A percentile compares a stretch with the other conserved stretches of the same genome.
Conservation (phyloP, 2,888 invertebrate genomes). For the Oligia strigilis region DNA sequence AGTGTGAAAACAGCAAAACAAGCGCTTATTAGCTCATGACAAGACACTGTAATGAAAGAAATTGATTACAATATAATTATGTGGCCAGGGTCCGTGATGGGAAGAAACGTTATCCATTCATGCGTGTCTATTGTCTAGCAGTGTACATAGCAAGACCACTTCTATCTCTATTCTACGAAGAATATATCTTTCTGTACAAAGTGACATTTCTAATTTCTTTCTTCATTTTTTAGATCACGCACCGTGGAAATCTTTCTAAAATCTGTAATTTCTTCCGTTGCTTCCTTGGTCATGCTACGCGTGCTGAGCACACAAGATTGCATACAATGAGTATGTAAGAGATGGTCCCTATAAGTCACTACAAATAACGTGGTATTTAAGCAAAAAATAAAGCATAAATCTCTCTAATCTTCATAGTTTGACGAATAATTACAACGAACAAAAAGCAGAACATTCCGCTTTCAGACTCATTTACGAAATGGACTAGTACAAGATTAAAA, state of each 20-base stretch:
- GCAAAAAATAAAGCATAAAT: not conserved
- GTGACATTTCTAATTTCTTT: not conserved
- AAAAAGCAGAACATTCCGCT: not conserved
- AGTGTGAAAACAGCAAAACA: conserved; percentile 10
- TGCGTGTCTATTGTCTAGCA: conserved; percentile 42
- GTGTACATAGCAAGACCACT: not conserved
- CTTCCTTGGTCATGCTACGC: not conserved
- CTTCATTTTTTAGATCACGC: not conserved
- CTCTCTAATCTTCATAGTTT: not conserved
- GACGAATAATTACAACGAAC: not conserved
- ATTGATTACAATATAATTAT: conserved; percentile 55
- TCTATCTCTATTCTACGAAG: not conserved
- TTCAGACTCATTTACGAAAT: conserved; percentile 3
- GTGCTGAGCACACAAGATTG: not conserved
- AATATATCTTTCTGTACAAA: not conserved
- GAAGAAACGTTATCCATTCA: conserved; percentile 41
- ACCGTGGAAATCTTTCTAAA: not conserved
- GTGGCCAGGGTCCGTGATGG: conserved; percentile 46
- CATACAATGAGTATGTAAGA: no score
- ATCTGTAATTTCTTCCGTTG: not conserved
- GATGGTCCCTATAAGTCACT: not conserved
- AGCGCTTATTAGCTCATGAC: conserved; percentile 37
- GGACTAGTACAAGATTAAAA: conserved; percentile 16
- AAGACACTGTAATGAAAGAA: conserved; percentile 43
- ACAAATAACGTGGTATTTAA: not conserved